Evolutionary conservation across 2,797 vertebrate genomes (phyloP).

Genomic region (Chanos chanos): DNA sequence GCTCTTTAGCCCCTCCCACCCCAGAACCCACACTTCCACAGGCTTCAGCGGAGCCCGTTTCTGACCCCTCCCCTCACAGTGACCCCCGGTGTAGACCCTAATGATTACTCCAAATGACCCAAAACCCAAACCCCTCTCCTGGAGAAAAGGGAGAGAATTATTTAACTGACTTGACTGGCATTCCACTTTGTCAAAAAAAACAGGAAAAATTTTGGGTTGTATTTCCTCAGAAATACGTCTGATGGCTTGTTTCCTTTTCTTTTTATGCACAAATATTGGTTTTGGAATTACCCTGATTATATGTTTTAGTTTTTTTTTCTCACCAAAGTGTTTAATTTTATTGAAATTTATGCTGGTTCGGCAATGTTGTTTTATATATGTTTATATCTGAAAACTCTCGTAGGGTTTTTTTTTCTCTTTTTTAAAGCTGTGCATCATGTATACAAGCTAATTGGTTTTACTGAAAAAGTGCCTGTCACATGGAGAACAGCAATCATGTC

Average conservation of each 20-base stretch:
- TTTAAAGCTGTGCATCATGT: constrained; percentile 33
- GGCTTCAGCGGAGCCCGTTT: constrained; percentile 4
- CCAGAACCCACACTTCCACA: constrained; percentile 47
- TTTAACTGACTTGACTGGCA: constrained; percentile 48
- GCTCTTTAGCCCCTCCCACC: constrained; percentile 42
- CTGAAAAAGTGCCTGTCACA: constrained; percentile 50
- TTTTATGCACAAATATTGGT: constrained; percentile 40
- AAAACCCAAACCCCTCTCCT: constrained; percentile 1
- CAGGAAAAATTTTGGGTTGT: constrained; percentile 34
- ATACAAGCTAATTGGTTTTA: constrained; percentile 44
- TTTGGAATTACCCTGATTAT: constrained; percentile 31
- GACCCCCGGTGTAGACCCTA: constrained; percentile 6
- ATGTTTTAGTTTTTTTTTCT: constrained; percentile 29
- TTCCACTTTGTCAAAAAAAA: constrained; percentile 46
- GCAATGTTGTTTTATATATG: constrained; percentile 48
- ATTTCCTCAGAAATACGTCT: constrained; percentile 48
- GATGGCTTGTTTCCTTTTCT: constrained; percentile 42
- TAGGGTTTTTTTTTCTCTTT: constrained; percentile 27
- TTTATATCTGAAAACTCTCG: constrained; percentile 35
- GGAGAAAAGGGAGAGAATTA: constrained; percentile 9
- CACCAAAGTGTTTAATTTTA: constrained; percentile 48
- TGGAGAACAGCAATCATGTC: constrained; percentile 29
- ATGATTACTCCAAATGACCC: constrained; percentile 51
- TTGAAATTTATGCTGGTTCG: constrained; percentile 36
- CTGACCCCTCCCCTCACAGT: constrained; percentile 18